phyloP scores from a whole-genome alignment of 92 coral and sea anemone genomes.

The Actinostola sp. region DNA sequence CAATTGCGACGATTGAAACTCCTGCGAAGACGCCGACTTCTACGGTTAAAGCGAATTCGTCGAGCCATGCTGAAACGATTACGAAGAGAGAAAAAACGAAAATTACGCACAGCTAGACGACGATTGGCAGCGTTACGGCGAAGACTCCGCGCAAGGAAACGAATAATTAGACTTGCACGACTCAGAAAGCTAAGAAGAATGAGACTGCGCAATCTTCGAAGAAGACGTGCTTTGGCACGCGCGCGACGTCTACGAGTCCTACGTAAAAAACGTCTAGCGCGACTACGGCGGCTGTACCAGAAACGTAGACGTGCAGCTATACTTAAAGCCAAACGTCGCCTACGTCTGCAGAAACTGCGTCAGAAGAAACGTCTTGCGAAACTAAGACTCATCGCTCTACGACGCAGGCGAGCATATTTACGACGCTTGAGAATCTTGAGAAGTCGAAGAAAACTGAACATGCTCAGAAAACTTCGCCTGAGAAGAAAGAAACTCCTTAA shows the following conservation, averaged over 20 bases:
- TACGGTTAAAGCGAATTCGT: not conserved
- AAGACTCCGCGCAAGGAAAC: not conserved
- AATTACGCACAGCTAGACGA: not conserved
- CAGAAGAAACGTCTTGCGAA: slow-evolving; percentile 8
- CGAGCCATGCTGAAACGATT: slow-evolving; percentile 1
- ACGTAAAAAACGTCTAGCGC: not conserved
- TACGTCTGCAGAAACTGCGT: not conserved
- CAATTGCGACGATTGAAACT: slow-evolving; percentile 1
- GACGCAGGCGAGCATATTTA: slow-evolving; percentile 1
- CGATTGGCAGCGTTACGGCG: not conserved
- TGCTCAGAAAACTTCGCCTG: not conserved
- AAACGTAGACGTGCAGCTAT: slow-evolving; percentile 8
- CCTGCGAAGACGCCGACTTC: not conserved
- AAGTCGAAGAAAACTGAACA: not conserved
- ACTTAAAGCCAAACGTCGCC: not conserved
- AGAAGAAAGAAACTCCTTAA: not conserved
- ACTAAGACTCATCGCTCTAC: not conserved
- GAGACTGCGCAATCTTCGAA: slow-evolving; percentile 13
- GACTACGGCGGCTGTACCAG: not conserved
- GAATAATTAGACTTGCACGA: not conserved
- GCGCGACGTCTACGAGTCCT: slow-evolving; percentile 8
- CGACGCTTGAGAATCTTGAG: not conserved
- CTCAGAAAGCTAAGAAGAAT: slow-evolving; percentile 7
- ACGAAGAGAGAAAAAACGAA: slow-evolving; percentile 1
- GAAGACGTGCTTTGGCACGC: slow-evolving; percentile 1